Base-by-base conservation (phyloP, 2,797 vertebrate genomes). In the Melanotaenia pygmaea region DNA sequence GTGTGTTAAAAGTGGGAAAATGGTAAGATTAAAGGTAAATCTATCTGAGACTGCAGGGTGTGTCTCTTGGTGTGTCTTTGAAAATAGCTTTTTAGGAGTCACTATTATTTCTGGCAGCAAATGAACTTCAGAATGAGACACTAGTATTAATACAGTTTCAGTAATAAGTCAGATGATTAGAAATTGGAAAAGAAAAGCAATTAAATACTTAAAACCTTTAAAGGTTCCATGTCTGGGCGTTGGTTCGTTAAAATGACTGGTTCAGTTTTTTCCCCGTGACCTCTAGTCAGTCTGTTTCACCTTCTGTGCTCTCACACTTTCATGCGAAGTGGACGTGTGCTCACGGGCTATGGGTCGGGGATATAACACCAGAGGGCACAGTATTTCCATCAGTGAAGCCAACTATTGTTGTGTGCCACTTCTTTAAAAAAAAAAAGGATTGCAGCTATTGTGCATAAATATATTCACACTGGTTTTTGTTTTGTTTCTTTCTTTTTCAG, bases 291-390 rank as follows among this genome's bases (percentile, higher is more conserved):
- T 64, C 53, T 26, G 40, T 40, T 12, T 37, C 56, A 20, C 5
- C 54, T 14, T 9, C 35, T 47, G 58, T n/a, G 34, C 22, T 71
- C 56, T 70, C 57, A 53, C 72, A 67, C 24, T 22, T 9, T 1
- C 22, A 0, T 38, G 71, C 4, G 35, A 67, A 47, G 24, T 6
- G 22, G 0, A 16, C 24, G 5, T 16, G 54, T 74, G 35, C 50
- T 43, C 34, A 60, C 13, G 57, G 61, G 10, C 16, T 18, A 20
- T 37, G 59, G 43, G 32, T 59, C 13, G 45, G 18, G 8, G 9
- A 20, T 64, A 18, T 66, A 79, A 85, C 83, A 82, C 63, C 84
- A 89, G 81, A 87, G 65, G 83, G 83, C 76, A 83, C 47, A 82
- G 43, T 70, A 20, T 68, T 60, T 69, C 62, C 4, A 38, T 67